phyloP scores from a whole-genome alignment of 2,797 vertebrate genomes.

The Phalanger gymnotis region DNA sequence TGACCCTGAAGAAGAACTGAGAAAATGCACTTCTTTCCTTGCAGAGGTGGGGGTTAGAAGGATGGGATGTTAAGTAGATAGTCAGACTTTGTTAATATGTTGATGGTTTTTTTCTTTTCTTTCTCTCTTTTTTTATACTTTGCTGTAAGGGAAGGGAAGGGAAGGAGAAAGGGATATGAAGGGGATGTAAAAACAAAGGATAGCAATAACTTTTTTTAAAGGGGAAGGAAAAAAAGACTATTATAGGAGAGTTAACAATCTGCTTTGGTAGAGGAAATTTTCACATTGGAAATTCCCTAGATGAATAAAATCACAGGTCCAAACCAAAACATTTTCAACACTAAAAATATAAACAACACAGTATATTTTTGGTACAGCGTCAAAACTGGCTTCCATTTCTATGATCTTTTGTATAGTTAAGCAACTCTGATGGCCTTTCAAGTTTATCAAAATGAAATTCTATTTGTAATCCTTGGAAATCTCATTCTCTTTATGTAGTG shows the following conservation, averaged over 20 bases:
- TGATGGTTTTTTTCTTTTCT: neutral
- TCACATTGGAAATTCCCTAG: neutral
- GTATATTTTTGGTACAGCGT: neutral
- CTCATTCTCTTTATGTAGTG: neutral
- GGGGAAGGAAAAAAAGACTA: neutral
- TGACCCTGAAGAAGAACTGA: neutral
- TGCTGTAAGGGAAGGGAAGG: neutral
- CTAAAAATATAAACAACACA: neutral
- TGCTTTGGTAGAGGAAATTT: neutral
- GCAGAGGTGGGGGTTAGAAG: neutral
- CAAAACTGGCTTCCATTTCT: slow-evolving; percentile 54
- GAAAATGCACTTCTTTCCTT: neutral
- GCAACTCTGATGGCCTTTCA: slow-evolving; percentile 63
- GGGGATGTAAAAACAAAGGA: neutral
- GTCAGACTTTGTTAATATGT: neutral
- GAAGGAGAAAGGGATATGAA: neutral
- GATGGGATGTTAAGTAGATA: neutral
- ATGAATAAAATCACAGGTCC: neutral
- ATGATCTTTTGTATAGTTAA: slow-evolving; percentile 68
- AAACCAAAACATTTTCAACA: neutral
- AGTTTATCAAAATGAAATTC: slow-evolving; percentile 73
- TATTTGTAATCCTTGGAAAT: slow-evolving; percentile 7
- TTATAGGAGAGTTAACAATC: neutral
- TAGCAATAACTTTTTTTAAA: neutral
- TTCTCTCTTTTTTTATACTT: neutral